phyloP scores from a whole-genome alignment of 2,888 invertebrate genomes.

The Apeira syringaria region DNA sequence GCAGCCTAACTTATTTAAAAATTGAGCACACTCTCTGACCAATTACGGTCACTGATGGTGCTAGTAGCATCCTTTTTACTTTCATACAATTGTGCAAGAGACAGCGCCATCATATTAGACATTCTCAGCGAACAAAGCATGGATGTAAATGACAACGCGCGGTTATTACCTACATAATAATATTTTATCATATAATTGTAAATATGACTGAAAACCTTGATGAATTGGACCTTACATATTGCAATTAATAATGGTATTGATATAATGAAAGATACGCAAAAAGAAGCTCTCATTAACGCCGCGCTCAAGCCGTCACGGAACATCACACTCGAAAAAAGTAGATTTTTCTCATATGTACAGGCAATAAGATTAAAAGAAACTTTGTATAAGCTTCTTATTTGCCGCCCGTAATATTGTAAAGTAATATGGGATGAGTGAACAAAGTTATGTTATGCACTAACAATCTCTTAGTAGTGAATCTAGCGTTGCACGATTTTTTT shows the following conservation, averaged over 20 bases:
- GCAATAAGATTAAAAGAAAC: slow-evolving; percentile 19
- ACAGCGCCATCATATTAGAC: too few species aligned
- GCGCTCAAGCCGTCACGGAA: slow-evolving; percentile 46
- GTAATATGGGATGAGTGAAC: slow-evolving; percentile 13
- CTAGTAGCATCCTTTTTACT: too few species aligned
- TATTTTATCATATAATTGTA: neutral
- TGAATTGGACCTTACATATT: slow-evolving; percentile 17
- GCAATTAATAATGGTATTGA: slow-evolving; percentile 57
- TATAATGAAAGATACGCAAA: slow-evolving; percentile 50
- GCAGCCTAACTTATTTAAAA: too few species aligned
- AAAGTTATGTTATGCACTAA: too few species aligned
- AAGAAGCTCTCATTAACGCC: slow-evolving; percentile 40
- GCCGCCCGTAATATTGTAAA: slow-evolving; percentile 18
- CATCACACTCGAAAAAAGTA: slow-evolving; percentile 52
- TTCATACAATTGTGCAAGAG: too few species aligned
- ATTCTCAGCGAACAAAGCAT: too few species aligned
- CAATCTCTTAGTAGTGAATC: too few species aligned
- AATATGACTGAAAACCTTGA: slow-evolving; percentile 10
- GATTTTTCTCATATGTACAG: slow-evolving; percentile 39
- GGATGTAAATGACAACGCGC: neutral
- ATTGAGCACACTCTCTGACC: too few species aligned
- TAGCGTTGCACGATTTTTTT: too few species aligned
- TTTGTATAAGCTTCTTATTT: slow-evolving; percentile 10
- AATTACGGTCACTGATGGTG: too few species aligned
- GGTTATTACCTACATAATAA: slow-evolving; percentile 15